These are phyloP conservation scores for Zaprionus lineosus DNA, from an alignment of 2,888 invertebrate genomes.

Conservation along the genomic window DNA sequence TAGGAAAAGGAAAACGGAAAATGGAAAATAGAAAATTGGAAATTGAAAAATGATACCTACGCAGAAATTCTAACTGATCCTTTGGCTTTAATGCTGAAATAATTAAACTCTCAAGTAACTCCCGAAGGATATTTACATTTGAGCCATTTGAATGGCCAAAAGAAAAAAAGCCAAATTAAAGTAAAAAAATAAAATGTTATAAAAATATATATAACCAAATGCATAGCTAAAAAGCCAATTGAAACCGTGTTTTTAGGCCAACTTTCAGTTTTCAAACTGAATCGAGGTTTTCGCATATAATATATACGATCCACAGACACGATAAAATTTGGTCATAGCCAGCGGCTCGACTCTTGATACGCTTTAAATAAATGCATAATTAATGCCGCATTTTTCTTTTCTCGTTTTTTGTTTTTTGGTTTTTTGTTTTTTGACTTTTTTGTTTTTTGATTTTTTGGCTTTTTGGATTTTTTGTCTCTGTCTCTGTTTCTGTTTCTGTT, in stretches of 20 bases:
- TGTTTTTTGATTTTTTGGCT: neutral
- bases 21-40: constrained; percentile 4
- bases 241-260: constrained; percentile 81
- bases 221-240: constrained; percentile 22
- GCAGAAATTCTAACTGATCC: too few relatives aligned
- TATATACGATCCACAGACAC: constrained; percentile 19
- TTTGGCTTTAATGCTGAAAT: too few relatives aligned
- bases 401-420: neutral
- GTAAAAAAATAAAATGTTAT: too few relatives aligned
- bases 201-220: constrained; percentile 3
- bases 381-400: constrained; percentile 47
- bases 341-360: constrained; percentile 49
- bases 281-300: constrained; percentile 61
- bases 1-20: constrained; percentile 10
- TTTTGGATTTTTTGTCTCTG: too few relatives aligned
- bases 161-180: constrained; percentile 28
- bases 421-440: neutral
- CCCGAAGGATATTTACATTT: too few relatives aligned
- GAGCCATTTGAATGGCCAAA: too few relatives aligned
- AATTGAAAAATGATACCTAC: neutral
- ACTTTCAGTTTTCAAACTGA: constrained; percentile 78
- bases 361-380: constrained; percentile 68
- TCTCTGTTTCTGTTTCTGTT: too few relatives aligned
- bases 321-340: constrained; percentile 62
- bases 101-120: too few relatives aligned